Conservation (phyloP, 2,888 invertebrate species). For the Argyresthia goedartella region DNA sequence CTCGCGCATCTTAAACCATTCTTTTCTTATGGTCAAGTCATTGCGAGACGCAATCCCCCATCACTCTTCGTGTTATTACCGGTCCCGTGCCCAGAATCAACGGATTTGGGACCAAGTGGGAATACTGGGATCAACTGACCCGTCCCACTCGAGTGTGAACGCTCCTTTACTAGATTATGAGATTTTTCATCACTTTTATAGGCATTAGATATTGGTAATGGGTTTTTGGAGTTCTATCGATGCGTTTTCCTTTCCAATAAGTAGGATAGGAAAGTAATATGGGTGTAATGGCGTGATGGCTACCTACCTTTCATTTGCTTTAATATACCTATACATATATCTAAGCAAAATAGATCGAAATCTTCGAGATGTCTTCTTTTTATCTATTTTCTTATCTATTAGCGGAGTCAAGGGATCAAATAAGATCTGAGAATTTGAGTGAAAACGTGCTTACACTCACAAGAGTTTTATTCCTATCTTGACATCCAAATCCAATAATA, state of each 20-base stretch:
- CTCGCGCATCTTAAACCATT: background rate
- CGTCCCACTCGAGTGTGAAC: slow-evolving; percentile 22
- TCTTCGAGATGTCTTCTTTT: too few relatives aligned
- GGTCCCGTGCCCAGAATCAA: slow-evolving; percentile 13
- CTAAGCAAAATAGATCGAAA: background rate
- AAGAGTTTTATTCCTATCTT: too few relatives aligned
- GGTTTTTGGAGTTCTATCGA: background rate
- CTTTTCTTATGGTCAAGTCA: background rate
- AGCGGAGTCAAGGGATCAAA: too few relatives aligned
- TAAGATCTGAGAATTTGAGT: too few relatives aligned
- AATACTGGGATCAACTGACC: slow-evolving; percentile 10
- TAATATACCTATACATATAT: background rate
- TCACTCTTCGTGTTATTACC: slow-evolving; percentile 24
- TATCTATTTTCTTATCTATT: too few relatives aligned
- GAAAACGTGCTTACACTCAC: too few relatives aligned
- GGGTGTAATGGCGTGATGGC: too few relatives aligned
- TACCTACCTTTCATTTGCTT: too few relatives aligned
- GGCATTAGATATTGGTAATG: too few relatives aligned
- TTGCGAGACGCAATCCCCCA: slow-evolving; percentile 20
- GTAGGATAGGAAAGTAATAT: too few relatives aligned
- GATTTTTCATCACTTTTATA: too few relatives aligned
- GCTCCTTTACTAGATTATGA: slow-evolving; percentile 16
- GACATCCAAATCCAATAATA: too few relatives aligned
- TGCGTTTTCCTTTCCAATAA: background rate
- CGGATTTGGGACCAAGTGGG: slow-evolving; percentile 14